Conservation (phyloP, 1,140 invertebrate genomes). For the Macrotrachela quadricornifera region DNA sequence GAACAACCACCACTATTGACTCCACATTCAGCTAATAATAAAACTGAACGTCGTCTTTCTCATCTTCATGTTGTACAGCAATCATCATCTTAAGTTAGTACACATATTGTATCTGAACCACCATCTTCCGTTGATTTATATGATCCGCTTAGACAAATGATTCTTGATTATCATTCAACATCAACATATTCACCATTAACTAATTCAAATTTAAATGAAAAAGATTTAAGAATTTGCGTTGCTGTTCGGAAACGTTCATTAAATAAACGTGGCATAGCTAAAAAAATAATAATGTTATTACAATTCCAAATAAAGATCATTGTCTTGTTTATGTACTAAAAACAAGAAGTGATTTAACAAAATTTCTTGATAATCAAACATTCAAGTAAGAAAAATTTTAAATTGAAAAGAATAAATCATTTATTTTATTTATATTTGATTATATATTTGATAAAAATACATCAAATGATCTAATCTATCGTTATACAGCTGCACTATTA, state of each 20-base stretch:
- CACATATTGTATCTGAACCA: too few relatives aligned
- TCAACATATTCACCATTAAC: constrained; percentile 70
- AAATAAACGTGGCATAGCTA: constrained; percentile 51
- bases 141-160: constrained; percentile 92
- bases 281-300: constrained; percentile 71
- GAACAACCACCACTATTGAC: too few relatives aligned
- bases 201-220: constrained; percentile 57
- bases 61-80: too few relatives aligned
- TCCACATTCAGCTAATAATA: too few relatives aligned
- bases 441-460: constrained; percentile 88
- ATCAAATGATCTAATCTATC: constrained; percentile 82
- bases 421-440: constrained; percentile 43
- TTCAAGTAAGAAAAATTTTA: constrained; percentile 39
- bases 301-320: constrained; percentile 76
- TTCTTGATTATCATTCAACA: constrained; percentile 64
- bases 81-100: too few relatives aligned
- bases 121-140: too few relatives aligned
- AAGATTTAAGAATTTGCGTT: constrained; percentile 49
- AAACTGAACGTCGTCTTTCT: too few relatives aligned
- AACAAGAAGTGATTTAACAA: constrained; percentile 88
- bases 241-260: constrained; percentile 86
- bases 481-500: constrained; percentile 61
- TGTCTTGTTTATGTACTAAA: constrained; percentile 93
- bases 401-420: too few relatives aligned
- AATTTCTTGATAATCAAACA: constrained; percentile 89